Base-by-base conservation (phyloP, 2,888 invertebrate species). In the Malachius bipustulatus region DNA sequence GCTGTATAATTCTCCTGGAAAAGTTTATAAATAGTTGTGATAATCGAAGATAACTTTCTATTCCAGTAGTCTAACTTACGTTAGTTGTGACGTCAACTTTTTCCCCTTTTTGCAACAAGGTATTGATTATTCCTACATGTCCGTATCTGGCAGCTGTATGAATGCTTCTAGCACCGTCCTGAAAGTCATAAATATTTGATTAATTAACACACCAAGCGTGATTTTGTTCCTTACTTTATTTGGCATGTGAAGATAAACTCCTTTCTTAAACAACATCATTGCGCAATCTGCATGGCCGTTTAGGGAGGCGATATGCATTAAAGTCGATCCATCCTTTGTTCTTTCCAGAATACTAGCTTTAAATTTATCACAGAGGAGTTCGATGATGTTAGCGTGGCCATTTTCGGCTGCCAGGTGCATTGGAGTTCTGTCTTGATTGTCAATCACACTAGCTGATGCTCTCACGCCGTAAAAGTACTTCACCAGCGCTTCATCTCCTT, bases 171-270 rank as follows among this genome's bases (percentile, higher is more conserved):
- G 97, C 97, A 14, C 98, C 98, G 50, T 79, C 81, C 83, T 85
- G 24, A 19, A 19, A n/a, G 24, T 6, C 24, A 19, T 19, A 8
- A 19, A n/a, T 19, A 8, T 19, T 19, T 19, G n/a, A n/a, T 19
- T 19, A 19, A 19, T 19, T 19, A 8, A 19, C 24, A 19, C n/a
- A 19, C n/a, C 24, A 19, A 19, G n/a, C 6, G 6, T 19, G 24
- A n/a, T n/a, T n/a, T n/a, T n/a, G n/a, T n/a, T n/a, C n/a, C 38
- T 38, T 44, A 75, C 81, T 73, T 97, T 98, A 63, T 98, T 98
- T 41, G 98, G 97, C 97, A 99, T 99, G 59, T 96, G 93, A 13
- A 98, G 73, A 47, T 97, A 97, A 24, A 98, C 97, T 8, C 98
- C 98, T 60, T 96, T 93, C 65, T 93, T 94, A 63, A 98, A 88